phyloP scores from a whole-genome alignment of 2,888 invertebrate species.

The Agrochola macilenta region DNA sequence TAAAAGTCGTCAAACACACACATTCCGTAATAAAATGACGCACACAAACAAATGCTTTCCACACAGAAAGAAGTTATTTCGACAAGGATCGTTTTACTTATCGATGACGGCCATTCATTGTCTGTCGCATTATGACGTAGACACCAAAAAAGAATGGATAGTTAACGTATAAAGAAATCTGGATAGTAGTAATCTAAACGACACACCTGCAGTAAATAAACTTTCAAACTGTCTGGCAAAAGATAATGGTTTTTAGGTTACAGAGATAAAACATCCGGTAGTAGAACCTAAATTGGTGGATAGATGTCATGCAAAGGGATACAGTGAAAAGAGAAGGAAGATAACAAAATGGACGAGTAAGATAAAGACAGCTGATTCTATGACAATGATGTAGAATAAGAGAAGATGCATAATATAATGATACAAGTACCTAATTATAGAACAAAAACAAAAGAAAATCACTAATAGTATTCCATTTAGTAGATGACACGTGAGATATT shows the following conservation, averaged over 20 bases:
- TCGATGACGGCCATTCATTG: slow-evolving; percentile 65
- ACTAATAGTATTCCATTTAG: not conserved
- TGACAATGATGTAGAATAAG: not conserved
- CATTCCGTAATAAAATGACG: slow-evolving; percentile 62
- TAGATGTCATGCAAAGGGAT: slow-evolving; percentile 18
- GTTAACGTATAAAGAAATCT: slow-evolving; percentile 26
- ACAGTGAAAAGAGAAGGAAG: slow-evolving; percentile 2
- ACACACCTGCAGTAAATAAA: slow-evolving; percentile 16
- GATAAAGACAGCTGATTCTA: slow-evolving; percentile 2
- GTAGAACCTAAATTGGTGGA: slow-evolving; percentile 7
- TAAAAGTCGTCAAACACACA: slow-evolving; percentile 66
- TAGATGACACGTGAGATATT: slow-evolving; percentile 2
- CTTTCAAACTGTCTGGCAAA: slow-evolving; percentile 5
- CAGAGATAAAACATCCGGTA: slow-evolving; percentile 29
- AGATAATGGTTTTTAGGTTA: slow-evolving; percentile 51
- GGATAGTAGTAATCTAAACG: slow-evolving; percentile 29
- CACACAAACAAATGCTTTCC: slow-evolving; percentile 68
- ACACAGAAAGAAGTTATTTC: slow-evolving; percentile 76
- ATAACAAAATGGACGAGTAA: not conserved
- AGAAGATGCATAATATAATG: slow-evolving; percentile 2
- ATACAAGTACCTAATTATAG: too few species aligned
- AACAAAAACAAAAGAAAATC: slow-evolving; percentile 4
- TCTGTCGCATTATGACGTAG: slow-evolving; percentile 49
- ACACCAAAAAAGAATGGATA: slow-evolving; percentile 18
- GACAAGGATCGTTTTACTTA: slow-evolving; percentile 72